Conservation (phyloP, 2,113 vertebrate species). For the Atrichornis clamosus region DNA sequence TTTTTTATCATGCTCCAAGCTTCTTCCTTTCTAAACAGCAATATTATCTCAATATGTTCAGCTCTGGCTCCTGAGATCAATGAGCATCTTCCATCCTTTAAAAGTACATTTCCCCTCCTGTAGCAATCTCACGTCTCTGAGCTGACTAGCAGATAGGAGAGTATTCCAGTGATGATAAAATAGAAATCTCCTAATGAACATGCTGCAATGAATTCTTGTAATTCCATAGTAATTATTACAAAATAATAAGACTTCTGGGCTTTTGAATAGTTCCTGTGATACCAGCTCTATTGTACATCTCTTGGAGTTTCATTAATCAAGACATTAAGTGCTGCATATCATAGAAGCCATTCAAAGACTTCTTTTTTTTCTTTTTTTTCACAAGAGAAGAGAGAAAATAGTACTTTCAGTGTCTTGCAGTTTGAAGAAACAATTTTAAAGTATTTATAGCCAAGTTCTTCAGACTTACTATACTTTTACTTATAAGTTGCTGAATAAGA, state of each 20-base stretch:
- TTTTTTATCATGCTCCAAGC: background rate
- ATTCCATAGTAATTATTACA: background rate
- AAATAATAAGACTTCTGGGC: background rate
- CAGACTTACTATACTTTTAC: background rate
- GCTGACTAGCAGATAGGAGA: background rate
- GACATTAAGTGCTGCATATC: background rate
- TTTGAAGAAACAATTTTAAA: background rate
- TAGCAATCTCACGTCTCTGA: background rate
- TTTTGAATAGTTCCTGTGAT: background rate
- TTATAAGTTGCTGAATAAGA: no score
- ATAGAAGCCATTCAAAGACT: background rate
- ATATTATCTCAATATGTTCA: background rate
- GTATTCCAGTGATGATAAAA: background rate
- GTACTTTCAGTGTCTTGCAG: background rate
- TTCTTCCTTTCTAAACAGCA: background rate
- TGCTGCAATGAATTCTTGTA: background rate
- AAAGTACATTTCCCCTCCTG: background rate
- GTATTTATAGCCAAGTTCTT: background rate
- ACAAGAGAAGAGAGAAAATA: background rate
- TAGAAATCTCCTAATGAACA: background rate
- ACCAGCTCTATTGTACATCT: background rate
- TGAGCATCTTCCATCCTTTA: background rate
- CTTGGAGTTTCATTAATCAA: slow-evolving; percentile 1
- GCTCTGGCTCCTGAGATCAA: background rate
- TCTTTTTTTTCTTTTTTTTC: background rate